Evolutionary conservation across 2,888 invertebrate species (phyloP).

Genomic region (Acronicta alni): DNA sequence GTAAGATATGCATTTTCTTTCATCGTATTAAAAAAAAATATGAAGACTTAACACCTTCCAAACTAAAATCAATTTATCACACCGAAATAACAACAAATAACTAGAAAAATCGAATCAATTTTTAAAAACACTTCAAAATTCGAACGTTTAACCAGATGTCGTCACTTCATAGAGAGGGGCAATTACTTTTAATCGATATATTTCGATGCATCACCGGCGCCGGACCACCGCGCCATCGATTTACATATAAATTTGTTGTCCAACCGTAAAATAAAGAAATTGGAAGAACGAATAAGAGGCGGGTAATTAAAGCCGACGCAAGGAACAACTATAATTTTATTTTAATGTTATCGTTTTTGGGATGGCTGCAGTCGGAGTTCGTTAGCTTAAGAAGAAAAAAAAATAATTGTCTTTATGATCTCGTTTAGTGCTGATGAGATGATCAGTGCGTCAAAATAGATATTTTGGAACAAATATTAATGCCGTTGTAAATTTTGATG

Average conservation of each 20-base stretch:
- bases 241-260: conserved; percentile 88
- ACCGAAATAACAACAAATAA: not conserved
- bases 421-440: conserved; percentile 58
- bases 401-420: conserved; percentile 57
- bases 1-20: too few species aligned
- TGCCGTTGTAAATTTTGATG: conserved; percentile 45
- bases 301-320: conserved; percentile 80
- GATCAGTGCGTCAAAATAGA: conserved; percentile 56
- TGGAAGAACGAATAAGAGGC: conserved; percentile 78
- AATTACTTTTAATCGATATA: conserved; percentile 74
- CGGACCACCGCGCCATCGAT: conserved; percentile 84
- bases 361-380: conserved; percentile 61
- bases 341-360: conserved; percentile 74
- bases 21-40: too few species aligned
- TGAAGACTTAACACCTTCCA: too few species aligned
- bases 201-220: conserved; percentile 65
- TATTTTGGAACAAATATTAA: conserved; percentile 46
- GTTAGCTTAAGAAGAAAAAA: conserved; percentile 61
- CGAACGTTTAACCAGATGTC: conserved; percentile 51
- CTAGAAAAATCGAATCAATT: not conserved
- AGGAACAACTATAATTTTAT: conserved; percentile 80
- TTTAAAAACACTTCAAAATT: conserved; percentile 26
- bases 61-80: not conserved
- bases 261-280: conserved; percentile 88
- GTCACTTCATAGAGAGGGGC: conserved; percentile 61